Conservation (phyloP, 2,888 invertebrate species). For the Cephus nigrinus region DNA sequence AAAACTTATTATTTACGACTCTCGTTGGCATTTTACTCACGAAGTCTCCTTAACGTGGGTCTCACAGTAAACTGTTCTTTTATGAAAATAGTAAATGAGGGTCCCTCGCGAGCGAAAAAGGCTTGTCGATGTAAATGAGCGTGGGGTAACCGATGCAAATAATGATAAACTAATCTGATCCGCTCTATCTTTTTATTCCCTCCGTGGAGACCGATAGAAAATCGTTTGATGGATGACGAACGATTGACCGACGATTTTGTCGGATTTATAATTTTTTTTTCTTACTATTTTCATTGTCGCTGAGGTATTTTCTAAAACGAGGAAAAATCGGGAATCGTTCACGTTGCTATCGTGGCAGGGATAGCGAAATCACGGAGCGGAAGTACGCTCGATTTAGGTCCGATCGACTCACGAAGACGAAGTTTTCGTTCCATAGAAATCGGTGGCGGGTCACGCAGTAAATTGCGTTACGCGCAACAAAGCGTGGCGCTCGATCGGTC, state of each 20-base stretch:
- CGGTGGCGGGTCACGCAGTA: constrained; percentile 16
- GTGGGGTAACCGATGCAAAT: constrained; percentile 5
- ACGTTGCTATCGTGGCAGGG: not conserved
- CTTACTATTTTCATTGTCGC: not conserved
- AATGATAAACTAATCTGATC: constrained; percentile 1
- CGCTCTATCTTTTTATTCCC: not conserved
- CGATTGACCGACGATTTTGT: not conserved
- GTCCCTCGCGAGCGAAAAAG: not conserved
- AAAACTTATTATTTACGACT: too few species aligned
- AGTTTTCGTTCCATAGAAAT: constrained; percentile 17
- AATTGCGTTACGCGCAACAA: constrained; percentile 18
- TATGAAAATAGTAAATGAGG: not conserved
- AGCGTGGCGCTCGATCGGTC: constrained; percentile 9
- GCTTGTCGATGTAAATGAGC: not conserved
- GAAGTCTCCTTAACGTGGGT: not conserved
- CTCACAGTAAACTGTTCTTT: not conserved
- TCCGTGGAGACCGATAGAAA: constrained; percentile 1
- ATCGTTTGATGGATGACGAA: constrained; percentile 17
- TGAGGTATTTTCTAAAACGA: not conserved
- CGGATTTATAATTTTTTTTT: not conserved
- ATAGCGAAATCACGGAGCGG: constrained; percentile 12
- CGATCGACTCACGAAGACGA: constrained; percentile 22
- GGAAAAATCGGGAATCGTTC: not conserved
- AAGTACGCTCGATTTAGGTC: constrained; percentile 25
- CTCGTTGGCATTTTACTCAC: too few species aligned